These are phyloP conservation scores for Phorcus lineatus DNA, from an alignment of 2,888 invertebrate species.

Conservation along the genomic window DNA sequence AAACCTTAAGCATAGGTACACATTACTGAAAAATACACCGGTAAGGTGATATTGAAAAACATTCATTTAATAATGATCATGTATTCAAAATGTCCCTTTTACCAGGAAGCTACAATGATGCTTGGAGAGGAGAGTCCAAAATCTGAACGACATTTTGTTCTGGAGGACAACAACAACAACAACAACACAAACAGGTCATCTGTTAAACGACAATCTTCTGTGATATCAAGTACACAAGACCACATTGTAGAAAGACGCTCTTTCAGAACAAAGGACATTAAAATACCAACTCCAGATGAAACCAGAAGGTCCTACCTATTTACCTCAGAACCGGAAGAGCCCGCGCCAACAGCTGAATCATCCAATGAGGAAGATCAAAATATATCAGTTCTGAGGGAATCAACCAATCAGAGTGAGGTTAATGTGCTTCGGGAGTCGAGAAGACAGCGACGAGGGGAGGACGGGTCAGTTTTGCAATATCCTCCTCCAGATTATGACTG, in stretches of 20 bases:
- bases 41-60: no score
- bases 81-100: not conserved
- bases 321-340: not conserved
- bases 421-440: no score
- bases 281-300: not conserved
- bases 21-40: no score
- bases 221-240: not conserved
- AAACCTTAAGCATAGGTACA: no score
- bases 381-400: not conserved
- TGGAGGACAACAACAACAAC: not conserved
- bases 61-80: not conserved
- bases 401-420: no score
- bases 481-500: not conserved
- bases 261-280: not conserved
- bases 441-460: not conserved
- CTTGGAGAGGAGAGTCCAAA: not conserved
- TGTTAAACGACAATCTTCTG: not conserved
- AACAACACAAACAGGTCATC: not conserved
- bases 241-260: not conserved
- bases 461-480: not conserved
- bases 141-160: not conserved
- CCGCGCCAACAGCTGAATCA: not conserved
- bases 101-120: not conserved
- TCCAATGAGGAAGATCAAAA: not conserved
- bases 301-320: not conserved